phyloP scores from a whole-genome alignment of 1,140 invertebrate species.

The Trachymyrmex cornetzi region DNA sequence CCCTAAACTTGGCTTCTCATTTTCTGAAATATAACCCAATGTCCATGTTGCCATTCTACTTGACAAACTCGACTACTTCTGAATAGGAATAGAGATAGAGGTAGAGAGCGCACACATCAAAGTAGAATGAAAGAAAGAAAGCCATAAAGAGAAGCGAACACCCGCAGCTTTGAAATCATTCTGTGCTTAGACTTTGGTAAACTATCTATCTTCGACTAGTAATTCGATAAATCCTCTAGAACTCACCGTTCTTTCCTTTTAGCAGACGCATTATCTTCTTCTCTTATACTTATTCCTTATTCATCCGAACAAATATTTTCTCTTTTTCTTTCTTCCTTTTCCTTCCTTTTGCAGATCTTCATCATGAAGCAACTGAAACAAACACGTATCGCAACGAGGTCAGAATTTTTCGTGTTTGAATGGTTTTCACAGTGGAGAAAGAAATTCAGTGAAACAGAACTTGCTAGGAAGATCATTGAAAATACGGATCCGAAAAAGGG shows the following conservation, averaged over 20 bases:
- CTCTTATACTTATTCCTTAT: not conserved
- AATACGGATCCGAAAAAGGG: not conserved
- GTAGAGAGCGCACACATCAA: not conserved
- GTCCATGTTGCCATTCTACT: conserved; percentile 62
- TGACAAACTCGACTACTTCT: conserved; percentile 61
- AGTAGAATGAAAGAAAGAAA: conserved; percentile 31
- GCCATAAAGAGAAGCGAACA: conserved; percentile 63
- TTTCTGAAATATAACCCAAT: conserved; percentile 76
- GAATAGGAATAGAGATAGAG: not conserved
- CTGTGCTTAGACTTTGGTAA: conserved; percentile 71
- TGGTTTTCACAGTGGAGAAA: not conserved
- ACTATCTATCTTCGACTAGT: conserved; percentile 75
- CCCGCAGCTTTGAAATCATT: conserved; percentile 73
- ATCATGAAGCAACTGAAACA: not conserved
- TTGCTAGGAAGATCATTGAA: not conserved
- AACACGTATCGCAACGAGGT: not conserved
- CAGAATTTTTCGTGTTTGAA: conserved; percentile 12
- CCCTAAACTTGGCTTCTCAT: conserved; percentile 74
- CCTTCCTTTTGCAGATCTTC: not conserved
- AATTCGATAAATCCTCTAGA: conserved; percentile 72
- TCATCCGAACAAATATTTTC: not conserved
- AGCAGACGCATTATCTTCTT: not conserved
- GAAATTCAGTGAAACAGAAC: conserved; percentile 19
- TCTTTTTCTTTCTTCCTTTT: not conserved
- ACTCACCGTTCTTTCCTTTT: conserved; percentile 55